Conservation (phyloP, 2,888 invertebrate species). For the Brachypalpus laphriformis region DNA sequence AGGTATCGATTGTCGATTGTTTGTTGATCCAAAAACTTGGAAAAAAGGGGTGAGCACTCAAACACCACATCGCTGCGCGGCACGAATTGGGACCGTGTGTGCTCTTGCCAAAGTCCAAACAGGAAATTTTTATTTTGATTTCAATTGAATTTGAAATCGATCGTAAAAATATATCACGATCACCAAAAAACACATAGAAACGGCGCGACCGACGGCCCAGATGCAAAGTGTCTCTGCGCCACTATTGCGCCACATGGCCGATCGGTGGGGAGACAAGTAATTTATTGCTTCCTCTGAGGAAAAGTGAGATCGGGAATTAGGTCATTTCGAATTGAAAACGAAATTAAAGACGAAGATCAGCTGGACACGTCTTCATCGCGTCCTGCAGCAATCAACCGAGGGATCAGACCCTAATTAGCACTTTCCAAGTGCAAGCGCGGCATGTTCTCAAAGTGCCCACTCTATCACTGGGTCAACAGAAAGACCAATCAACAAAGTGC, state of each 20-base stretch:
- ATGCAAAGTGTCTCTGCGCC: slow-evolving; percentile 61
- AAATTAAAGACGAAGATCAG: slow-evolving; percentile 32
- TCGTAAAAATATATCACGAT: slow-evolving; percentile 64
- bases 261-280: slow-evolving; percentile 34
- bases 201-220: slow-evolving; percentile 25
- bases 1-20: slow-evolving; percentile 60
- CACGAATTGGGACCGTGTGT: not conserved
- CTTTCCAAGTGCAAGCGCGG: slow-evolving; percentile 61
- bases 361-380: slow-evolving; percentile 44
- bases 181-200: slow-evolving; percentile 33
- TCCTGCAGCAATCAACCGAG: slow-evolving; percentile 1
- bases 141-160: slow-evolving; percentile 65
- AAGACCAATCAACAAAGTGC: slow-evolving; percentile 43
- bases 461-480: slow-evolving; percentile 55
- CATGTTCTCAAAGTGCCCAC: slow-evolving; percentile 47
- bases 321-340: slow-evolving; percentile 35
- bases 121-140: slow-evolving; percentile 66
- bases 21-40: slow-evolving; percentile 51
- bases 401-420: slow-evolving; percentile 68
- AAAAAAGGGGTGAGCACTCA: slow-evolving; percentile 28
- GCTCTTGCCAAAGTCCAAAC: slow-evolving; percentile 33
- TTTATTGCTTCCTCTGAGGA: slow-evolving; percentile 62
- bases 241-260: slow-evolving; percentile 32
- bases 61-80: not conserved
- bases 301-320: slow-evolving; percentile 34